Evolutionary conservation across 2,797 vertebrate genomes (phyloP).

Genomic region (Phrynocephalus forsythii): DNA sequence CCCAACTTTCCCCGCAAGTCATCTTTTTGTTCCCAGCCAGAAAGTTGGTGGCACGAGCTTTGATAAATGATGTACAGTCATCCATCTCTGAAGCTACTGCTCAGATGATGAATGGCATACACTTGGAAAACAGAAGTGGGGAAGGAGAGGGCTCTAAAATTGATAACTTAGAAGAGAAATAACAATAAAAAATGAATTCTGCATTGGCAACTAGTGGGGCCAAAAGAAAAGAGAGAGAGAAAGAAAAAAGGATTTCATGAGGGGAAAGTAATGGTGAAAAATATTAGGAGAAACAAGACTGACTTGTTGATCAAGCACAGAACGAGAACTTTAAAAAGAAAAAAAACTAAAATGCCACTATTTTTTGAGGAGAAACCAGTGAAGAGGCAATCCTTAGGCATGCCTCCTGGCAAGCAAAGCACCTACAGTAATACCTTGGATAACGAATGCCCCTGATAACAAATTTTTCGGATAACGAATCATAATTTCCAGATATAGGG

Average conservation of each 20-base stretch:
- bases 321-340: neutral
- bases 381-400: neutral
- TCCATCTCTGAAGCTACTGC: slow-evolving; percentile 51
- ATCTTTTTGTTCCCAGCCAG: slow-evolving; percentile 58
- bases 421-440: no score
- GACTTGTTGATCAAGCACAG: neutral
- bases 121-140: slow-evolving; percentile 52
- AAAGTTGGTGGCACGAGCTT: slow-evolving; percentile 43
- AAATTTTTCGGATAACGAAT: no score
- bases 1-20: slow-evolving; percentile 7
- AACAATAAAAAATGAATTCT: neutral
- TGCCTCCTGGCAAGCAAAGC: neutral
- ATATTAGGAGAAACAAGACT: neutral
- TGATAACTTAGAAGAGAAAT: slow-evolving; percentile 45
- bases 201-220: slow-evolving; percentile 10
- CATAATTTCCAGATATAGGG: no score
- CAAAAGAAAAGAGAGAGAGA: neutral
- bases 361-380: accelerated
- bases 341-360: neutral
- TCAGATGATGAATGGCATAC: slow-evolving; percentile 62
- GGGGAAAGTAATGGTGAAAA: neutral
- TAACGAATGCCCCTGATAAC: no score
- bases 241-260: slow-evolving; percentile 35
- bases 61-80: slow-evolving; percentile 60
- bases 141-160: slow-evolving; percentile 41